Base-by-base conservation (phyloP, 2,113 vertebrate species). In the Xenopus laevis region DNA sequence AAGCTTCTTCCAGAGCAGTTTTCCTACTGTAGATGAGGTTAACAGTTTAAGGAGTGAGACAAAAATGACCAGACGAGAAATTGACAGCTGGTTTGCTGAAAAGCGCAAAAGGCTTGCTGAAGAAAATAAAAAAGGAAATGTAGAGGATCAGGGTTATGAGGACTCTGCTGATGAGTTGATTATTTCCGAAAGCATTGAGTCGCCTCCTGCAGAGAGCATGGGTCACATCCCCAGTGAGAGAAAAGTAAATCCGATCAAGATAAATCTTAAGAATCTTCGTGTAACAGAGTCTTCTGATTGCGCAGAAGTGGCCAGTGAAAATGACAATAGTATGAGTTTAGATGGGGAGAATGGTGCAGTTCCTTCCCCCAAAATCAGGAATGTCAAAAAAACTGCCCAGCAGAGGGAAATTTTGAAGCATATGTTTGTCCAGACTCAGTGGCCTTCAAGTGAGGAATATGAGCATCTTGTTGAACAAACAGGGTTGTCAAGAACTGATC, bases 181-280 rank as follows among this genome's bases (percentile, higher is more conserved):
- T 21, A 85, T 86, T 40, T 60, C 64, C 6, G 80, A 63, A 7
- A 65, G 33, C 78, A 89, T 89, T 13, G 89, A 88, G 65, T 79
- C 88, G 10, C 81, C 84, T 0, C 84, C 89, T 78, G 76, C 80
- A 1, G 82, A 90, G 0, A 74, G 87, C 30, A 71, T 44, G n/a
- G 79, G 57, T 65, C 77, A 12, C 0, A 53, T 11, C 15, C 75
- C 77, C 0, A 79, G 46, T 0, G 93, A 93, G 68, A 91, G 90
- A 46, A 99, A 97, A 79, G 97, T 98, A 74, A 98, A 93, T 81
- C 97, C 97, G 61, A 97, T 99, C 81, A 99, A 98, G 85, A 98
- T 98, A 78, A 98, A 98, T 80, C 89, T 98, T 68, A 99, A 97
- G 81, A 97, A 96, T 89, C 91, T 98, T 68, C 92, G 96, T 72